Conservation (phyloP, 2,113 vertebrate species). For the Callorhinus ursinus region DNA sequence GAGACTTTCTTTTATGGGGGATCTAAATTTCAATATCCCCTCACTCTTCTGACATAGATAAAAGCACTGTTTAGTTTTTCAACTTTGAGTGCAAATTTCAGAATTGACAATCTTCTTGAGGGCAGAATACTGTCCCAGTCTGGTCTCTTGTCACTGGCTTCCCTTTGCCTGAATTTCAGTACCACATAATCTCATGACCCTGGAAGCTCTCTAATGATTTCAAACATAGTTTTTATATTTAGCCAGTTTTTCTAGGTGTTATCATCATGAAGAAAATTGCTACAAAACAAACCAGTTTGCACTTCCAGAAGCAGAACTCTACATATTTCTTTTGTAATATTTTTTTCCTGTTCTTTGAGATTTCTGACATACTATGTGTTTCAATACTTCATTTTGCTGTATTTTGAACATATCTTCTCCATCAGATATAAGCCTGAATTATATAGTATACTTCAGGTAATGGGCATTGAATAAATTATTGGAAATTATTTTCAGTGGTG, state of each 20-base stretch:
- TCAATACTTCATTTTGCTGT: background rate
- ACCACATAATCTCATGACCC: background rate
- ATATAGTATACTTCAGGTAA: background rate
- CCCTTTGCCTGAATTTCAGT: background rate
- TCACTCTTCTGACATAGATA: fast-evolving
- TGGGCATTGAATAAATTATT: background rate
- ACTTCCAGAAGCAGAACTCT: background rate
- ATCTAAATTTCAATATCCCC: background rate
- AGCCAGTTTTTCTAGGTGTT: background rate
- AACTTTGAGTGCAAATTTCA: fast-evolving
- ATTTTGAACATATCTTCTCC: background rate
- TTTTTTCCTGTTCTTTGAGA: background rate
- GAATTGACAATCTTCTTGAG: background rate
- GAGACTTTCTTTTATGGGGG: background rate
- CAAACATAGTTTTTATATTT: background rate
- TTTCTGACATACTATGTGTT: background rate
- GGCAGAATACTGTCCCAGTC: background rate
- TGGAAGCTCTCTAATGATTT: background rate
- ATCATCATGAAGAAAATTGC: background rate
- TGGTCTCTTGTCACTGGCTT: background rate
- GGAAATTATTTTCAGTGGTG: background rate
- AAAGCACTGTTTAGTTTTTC: background rate
- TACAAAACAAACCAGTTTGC: background rate
- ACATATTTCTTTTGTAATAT: background rate
- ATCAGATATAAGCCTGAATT: background rate